Evolutionary conservation across 2,113 vertebrate genomes (phyloP).

Genomic region (Phoenicopterus ruber): DNA sequence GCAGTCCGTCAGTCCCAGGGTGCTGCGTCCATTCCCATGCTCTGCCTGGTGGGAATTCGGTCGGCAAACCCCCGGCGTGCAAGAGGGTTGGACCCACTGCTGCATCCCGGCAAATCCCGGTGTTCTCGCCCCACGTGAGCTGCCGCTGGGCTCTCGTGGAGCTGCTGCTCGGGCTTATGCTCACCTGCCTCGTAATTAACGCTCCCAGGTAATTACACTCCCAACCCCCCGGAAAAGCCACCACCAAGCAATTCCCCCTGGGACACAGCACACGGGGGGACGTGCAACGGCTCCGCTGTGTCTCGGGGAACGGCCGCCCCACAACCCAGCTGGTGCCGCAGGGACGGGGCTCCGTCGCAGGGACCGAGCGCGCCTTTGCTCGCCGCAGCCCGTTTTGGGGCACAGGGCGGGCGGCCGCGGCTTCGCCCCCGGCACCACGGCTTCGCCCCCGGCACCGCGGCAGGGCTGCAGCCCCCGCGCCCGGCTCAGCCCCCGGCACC

Average conservation of each 20-base stretch:
- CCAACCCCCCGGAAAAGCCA: neutral
- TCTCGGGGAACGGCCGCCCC: neutral
- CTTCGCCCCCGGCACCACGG: too few relatives aligned
- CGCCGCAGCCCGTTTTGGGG: neutral
- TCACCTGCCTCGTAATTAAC: neutral
- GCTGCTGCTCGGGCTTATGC: neutral
- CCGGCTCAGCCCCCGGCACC: fast-evolving
- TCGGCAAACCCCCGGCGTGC: neutral
- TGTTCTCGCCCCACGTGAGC: fast-evolving
- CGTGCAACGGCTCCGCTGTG: fast-evolving
- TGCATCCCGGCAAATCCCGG: neutral
- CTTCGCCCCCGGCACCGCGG: too few relatives aligned
- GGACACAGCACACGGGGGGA: neutral
- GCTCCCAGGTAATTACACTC: neutral
- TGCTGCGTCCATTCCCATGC: neutral
- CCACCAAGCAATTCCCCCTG: neutral
- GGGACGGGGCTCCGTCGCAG: fast-evolving
- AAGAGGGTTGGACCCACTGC: neutral
- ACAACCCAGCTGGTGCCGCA: fast-evolving
- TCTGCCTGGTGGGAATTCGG: fast-evolving
- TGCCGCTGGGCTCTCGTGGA: neutral
- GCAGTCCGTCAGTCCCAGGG: fast-evolving
- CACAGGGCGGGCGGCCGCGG: too few relatives aligned
- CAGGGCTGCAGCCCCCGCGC: neutral
- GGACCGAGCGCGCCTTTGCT: fast-evolving